Base-by-base conservation (phyloP, 2,888 invertebrate species). In the Harmothoe impar region DNA sequence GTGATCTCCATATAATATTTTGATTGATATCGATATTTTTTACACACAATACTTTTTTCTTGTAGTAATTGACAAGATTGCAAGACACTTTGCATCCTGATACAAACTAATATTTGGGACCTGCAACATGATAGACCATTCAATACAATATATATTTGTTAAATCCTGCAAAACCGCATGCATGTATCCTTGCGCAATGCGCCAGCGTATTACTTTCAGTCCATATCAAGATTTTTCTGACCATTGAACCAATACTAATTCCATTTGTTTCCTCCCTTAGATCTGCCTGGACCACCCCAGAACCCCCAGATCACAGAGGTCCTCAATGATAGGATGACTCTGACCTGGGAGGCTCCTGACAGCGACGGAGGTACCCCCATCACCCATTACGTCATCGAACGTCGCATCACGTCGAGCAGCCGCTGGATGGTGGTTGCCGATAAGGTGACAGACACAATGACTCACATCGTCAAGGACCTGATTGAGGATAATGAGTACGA, bases 401-500 rank as follows among this genome's bases (percentile, higher is more conserved):
- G 93, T 31, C 77, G 90, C 56, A 86, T 91, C 7, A 86, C 85
- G 15, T n/a, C 56, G 15, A 91, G 91, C 52, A n/a, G 92, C n/a
- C 92, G 94, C 93, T 86, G 95, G 95, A 25, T 95, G 43, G 89
- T 90, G 0, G 91, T 94, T 23, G 93, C 88, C 52, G 95, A 95
- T 1, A 90, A 91, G 54, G 51, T 78, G 10, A 52, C 92, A n/a
- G 12, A 78, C 15, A 91, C 91, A 20, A 78, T 91, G 25, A 91
- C 91, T 20, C 85, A 56, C 35, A 84, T 68, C 15, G 91, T 91
- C 85, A 90, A 78, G 0, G 94, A 95, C 89, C 94, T 96, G 88
- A 93, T 94, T 56, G 95, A 95, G 56, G 95, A 95, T 84, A 93
- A 93, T 68, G 93, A 98, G 94, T 99, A 99, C 94, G 92, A 94